These are phyloP conservation scores for Acanthurus lineatus DNA, from an alignment of 2,797 vertebrate species.

Conservation along the genomic window DNA sequence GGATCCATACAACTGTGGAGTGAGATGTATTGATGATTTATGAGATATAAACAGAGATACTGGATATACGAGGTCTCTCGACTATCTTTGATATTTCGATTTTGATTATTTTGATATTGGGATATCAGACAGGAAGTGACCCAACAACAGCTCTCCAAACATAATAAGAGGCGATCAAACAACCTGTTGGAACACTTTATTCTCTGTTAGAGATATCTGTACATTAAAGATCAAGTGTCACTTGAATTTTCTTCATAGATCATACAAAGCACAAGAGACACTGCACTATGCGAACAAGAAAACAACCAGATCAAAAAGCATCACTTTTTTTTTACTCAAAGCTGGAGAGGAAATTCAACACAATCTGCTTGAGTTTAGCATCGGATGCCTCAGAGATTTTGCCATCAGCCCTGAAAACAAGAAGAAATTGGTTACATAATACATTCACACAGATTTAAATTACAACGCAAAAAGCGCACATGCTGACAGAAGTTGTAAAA, in stretches of 20 bases:
- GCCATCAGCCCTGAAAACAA: conserved; percentile 89
- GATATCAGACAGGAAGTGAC: no score
- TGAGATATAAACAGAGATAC: no score
- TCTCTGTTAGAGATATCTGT: conserved; percentile 88
- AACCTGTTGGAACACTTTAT: conserved; percentile 87
- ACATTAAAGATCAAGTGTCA: conserved; percentile 89
- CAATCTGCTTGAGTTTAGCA: conserved; percentile 92
- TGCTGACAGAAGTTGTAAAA: not conserved
- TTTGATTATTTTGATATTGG: no score
- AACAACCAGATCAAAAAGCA: conserved; percentile 54
- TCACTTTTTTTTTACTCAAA: conserved; percentile 80
- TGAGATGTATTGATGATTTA: no score
- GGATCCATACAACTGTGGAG: no score
- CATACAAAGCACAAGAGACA: conserved; percentile 82
- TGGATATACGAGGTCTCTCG: no score
- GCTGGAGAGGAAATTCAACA: conserved; percentile 90
- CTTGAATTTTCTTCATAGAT: conserved; percentile 72
- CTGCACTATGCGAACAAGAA: conserved; percentile 81
- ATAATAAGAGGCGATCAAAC: conserved; percentile 4
- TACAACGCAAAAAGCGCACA: not conserved
- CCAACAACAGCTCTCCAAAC: not conserved
- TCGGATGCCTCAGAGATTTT: conserved; percentile 92
- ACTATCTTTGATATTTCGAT: no score
- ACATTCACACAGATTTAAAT: not conserved
- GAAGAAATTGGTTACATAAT: conserved; percentile 24